Evolutionary conservation across 2,113 vertebrate genomes (phyloP).

Genomic region (Syngnathus floridae): DNA sequence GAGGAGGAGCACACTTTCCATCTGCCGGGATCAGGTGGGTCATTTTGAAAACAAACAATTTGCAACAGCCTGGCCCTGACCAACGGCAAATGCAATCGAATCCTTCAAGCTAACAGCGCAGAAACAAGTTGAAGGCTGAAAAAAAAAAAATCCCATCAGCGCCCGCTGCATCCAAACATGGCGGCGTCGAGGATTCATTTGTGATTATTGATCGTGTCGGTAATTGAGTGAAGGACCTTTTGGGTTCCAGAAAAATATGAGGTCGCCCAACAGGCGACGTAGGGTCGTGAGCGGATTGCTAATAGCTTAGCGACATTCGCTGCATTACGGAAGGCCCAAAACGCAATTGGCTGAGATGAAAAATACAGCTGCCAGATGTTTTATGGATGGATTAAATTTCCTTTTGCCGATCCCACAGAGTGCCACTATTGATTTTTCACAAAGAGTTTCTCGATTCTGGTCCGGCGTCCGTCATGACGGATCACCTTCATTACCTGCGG

Average conservation of each 20-base stretch:
- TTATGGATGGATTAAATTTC: constrained; percentile 13
- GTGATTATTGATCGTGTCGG: constrained; percentile 63
- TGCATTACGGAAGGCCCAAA: no score
- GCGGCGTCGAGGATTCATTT: constrained; percentile 44
- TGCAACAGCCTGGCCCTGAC: constrained; percentile 24
- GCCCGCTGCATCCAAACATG: constrained; percentile 40
- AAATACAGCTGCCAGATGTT: constrained; percentile 12
- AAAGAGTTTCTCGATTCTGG: background rate
- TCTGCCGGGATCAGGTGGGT: constrained; percentile 19
- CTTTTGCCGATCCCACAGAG: constrained; percentile 1
- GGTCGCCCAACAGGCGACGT: constrained; percentile 10
- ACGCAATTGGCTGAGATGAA: background rate
- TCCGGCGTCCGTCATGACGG: constrained; percentile 27
- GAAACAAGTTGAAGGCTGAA: constrained; percentile 29
- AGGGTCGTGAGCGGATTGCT: constrained; percentile 49
- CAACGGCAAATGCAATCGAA: constrained; percentile 53
- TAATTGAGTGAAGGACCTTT: constrained; percentile 50
- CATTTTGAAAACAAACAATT: constrained; percentile 37
- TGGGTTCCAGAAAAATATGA: constrained; percentile 25
- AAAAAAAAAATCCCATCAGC: constrained; percentile 49
- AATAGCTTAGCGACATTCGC: constrained; percentile 4
- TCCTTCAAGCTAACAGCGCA: constrained; percentile 59
- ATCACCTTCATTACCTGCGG: constrained; percentile 51
- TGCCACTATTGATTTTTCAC: constrained; percentile 10
- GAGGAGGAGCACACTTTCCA: background rate